phyloP scores from a whole-genome alignment of 2,113 vertebrate species.

The Bambusicola thoracicus region DNA sequence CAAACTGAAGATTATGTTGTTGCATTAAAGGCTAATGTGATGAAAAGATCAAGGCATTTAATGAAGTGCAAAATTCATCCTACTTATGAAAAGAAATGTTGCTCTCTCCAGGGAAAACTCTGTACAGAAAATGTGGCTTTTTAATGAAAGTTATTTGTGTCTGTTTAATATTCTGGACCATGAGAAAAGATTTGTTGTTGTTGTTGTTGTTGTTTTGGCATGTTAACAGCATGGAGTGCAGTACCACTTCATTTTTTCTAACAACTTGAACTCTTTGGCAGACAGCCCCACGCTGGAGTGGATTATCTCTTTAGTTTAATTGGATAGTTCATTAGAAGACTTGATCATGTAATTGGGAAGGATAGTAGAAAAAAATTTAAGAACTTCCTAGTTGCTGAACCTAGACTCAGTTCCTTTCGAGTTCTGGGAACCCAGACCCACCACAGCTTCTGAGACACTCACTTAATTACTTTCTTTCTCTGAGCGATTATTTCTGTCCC shows the following conservation, averaged over 20 bases:
- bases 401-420: background rate
- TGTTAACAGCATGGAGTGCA: constrained; percentile 1
- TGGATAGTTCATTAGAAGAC: constrained; percentile 19
- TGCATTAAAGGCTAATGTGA: constrained; percentile 27
- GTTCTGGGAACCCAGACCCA: constrained; percentile 15
- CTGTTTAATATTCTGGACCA: constrained; percentile 59
- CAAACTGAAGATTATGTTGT: constrained; percentile 46
- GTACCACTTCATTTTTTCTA: constrained; percentile 13
- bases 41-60: constrained; percentile 69
- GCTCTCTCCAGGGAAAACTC: constrained; percentile 56
- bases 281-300: background rate
- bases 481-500: background rate
- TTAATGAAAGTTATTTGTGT: constrained; percentile 65
- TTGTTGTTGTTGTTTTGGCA: constrained; percentile 54
- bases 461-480: constrained; percentile 24
- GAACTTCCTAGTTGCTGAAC: background rate
- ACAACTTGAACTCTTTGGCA: constrained; percentile 39
- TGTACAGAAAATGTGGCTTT: constrained; percentile 53
- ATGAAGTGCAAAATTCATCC: constrained; percentile 70
- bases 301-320: constrained; percentile 29
- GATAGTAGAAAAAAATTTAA: background rate
- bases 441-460: background rate
- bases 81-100: constrained; percentile 14
- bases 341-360: background rate
- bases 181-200: constrained; percentile 25